These are phyloP conservation scores for Mythimna impura DNA, from an alignment of 2,888 invertebrate genomes.

Conservation along the genomic window DNA sequence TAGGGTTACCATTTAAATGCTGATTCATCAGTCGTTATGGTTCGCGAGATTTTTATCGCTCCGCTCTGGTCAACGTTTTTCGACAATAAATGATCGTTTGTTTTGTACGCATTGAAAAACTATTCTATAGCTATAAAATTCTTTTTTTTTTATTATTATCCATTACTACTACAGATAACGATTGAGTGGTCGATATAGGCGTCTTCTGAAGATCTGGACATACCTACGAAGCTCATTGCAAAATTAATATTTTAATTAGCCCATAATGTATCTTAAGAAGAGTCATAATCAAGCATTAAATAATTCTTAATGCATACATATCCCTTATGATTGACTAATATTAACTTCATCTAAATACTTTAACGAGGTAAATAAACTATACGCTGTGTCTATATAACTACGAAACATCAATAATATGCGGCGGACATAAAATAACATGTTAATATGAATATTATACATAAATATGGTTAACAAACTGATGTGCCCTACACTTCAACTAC, in stretches of 20 bases:
- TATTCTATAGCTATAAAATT: constrained; percentile 16
- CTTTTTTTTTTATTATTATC: not conserved
- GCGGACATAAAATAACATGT: constrained; percentile 9
- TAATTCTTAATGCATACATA: constrained; percentile 21
- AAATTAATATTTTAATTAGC: constrained; percentile 16
- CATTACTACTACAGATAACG: too few species aligned
- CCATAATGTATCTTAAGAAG: constrained; percentile 9
- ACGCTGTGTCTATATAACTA: constrained; percentile 7
- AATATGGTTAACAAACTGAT: constrained; percentile 40
- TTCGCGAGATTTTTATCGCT: constrained; percentile 72
- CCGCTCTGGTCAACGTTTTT: constrained; percentile 65
- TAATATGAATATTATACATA: constrained; percentile 19
- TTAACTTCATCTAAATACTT: constrained; percentile 3
- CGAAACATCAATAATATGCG: constrained; percentile 21
- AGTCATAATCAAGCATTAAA: not conserved
- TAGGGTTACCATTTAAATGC: constrained; percentile 75
- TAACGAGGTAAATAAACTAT: constrained; percentile 1
- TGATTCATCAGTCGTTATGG: constrained; percentile 80
- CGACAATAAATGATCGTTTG: constrained; percentile 59
- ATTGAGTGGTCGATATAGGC: not conserved
- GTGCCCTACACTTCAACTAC: constrained; percentile 20
- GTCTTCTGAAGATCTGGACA: not conserved
- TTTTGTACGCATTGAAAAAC: constrained; percentile 49
- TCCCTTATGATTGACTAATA: not conserved
- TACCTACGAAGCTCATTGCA: not conserved